These are phyloP conservation scores for Drosophila nr. fundita DNA, from an alignment of 2,888 invertebrate species.

Conservation along the genomic window DNA sequence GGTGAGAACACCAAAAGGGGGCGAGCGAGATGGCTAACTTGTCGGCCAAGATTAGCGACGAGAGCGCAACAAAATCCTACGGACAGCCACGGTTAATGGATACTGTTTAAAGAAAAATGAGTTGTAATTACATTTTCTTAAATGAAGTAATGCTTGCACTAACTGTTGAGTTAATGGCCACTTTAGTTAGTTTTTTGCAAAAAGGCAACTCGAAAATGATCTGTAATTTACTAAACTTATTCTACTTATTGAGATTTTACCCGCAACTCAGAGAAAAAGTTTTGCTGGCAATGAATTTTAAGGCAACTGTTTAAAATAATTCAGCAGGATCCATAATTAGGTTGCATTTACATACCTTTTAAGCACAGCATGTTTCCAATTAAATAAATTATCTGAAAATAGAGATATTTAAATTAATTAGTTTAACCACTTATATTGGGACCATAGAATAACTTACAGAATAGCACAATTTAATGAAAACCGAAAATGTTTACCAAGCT, in stretches of 20 bases:
- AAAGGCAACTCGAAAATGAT: constrained; percentile 12
- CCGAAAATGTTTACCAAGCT: background rate
- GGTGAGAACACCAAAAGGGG: constrained; percentile 9
- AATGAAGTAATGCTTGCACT: constrained; percentile 41
- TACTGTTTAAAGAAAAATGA: constrained; percentile 57
- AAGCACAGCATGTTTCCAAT: constrained; percentile 2
- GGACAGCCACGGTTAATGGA: constrained; percentile 74
- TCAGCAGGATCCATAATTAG: background rate
- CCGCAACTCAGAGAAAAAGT: background rate
- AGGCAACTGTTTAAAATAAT: background rate
- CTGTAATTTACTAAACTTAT: constrained; percentile 7
- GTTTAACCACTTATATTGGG: background rate
- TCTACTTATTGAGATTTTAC: constrained; percentile 22
- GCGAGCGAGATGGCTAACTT: constrained; percentile 50
- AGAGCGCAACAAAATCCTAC: constrained; percentile 77
- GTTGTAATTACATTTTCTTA: constrained; percentile 59
- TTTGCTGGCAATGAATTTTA: background rate
- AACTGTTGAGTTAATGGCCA: constrained; percentile 30
- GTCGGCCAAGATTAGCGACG: constrained; percentile 73
- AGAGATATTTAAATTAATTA: background rate
- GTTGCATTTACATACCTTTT: constrained; percentile 27
- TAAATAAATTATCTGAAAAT: constrained; percentile 23
- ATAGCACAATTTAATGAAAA: background rate
- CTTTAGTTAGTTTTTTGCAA: constrained; percentile 21
- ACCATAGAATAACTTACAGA: background rate